Conservation (phyloP, 2,113 vertebrate genomes). For the Pterocles burchelli region DNA sequence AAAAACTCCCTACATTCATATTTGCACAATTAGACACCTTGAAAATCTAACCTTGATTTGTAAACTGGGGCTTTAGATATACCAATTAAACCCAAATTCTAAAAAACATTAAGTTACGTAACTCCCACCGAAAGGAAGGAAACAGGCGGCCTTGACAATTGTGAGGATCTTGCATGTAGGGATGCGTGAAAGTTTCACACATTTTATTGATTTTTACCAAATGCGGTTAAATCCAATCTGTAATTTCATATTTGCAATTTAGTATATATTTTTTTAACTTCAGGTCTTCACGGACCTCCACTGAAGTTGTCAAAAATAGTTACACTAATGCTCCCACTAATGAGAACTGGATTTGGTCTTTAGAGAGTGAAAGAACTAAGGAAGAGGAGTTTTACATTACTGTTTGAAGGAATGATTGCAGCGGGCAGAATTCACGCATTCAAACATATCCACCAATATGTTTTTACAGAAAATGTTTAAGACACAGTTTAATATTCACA, state of each 20-base stretch:
- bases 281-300: not conserved
- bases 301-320: not conserved
- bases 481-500: slow-evolving; percentile 44
- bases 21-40: not conserved
- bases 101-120: not conserved
- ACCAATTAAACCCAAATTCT: not conserved
- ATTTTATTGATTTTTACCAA: not conserved
- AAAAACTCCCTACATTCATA: not conserved
- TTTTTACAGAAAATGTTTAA: slow-evolving; percentile 57
- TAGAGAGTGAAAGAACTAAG: not conserved
- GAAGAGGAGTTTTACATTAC: slow-evolving; percentile 12
- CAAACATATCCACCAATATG: slow-evolving; percentile 10
- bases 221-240: not conserved
- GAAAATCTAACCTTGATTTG: not conserved
- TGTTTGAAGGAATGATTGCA: not conserved
- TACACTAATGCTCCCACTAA: not conserved
- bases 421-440: slow-evolving; percentile 18
- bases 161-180: not conserved
- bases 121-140: not conserved
- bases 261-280: not conserved
- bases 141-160: not conserved
- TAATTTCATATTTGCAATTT: not conserved
- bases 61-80: not conserved
- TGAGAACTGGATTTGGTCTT: not conserved
- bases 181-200: not conserved